These are phyloP conservation scores for Salpingus planirostris DNA, from an alignment of 2,888 invertebrate genomes.

Conservation along the genomic window DNA sequence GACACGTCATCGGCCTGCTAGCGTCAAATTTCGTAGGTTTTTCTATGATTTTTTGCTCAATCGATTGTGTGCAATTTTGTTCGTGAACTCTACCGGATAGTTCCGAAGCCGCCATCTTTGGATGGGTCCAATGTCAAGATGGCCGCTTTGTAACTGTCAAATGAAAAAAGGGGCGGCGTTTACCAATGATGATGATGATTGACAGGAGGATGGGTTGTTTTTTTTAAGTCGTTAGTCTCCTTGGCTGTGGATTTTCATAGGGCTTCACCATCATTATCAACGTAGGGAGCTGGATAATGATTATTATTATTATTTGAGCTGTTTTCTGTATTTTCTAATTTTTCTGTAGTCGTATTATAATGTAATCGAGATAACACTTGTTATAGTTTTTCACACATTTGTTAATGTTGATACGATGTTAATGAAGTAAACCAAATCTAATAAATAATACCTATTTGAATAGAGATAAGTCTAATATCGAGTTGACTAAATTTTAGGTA, in stretches of 20 bases:
- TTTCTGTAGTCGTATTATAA: constrained; percentile 12
- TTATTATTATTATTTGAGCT: constrained; percentile 5
- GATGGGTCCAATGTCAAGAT: no score
- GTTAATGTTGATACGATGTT: constrained; percentile 8
- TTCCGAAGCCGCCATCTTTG: no score
- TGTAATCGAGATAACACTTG: constrained; percentile 12
- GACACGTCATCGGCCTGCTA: constrained; percentile 43
- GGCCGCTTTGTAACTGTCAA: no score
- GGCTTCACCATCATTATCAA: background rate
- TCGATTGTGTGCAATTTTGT: constrained; percentile 5
- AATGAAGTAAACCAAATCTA: constrained; percentile 13
- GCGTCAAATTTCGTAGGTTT: constrained; percentile 19
- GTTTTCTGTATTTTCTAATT: constrained; percentile 4
- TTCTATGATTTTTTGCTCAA: constrained; percentile 8
- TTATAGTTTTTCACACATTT: constrained; percentile 14
- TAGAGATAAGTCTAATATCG: constrained; percentile 7
- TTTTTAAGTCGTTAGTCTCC: constrained; percentile 14
- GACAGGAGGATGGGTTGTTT: constrained; percentile 3
- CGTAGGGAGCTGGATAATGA: no score
- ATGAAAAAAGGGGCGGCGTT: no score
- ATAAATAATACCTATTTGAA: constrained; percentile 10
- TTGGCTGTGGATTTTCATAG: constrained; percentile 16
- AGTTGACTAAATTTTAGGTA: no score
- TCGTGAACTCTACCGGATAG: no score
- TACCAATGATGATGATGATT: constrained; percentile 4